A percentile compares a stretch with the other conserved stretches of the same genome.
phyloP scores from a whole-genome alignment of 2,888 invertebrate species.

The Caenorhabditis sp. region DNA sequence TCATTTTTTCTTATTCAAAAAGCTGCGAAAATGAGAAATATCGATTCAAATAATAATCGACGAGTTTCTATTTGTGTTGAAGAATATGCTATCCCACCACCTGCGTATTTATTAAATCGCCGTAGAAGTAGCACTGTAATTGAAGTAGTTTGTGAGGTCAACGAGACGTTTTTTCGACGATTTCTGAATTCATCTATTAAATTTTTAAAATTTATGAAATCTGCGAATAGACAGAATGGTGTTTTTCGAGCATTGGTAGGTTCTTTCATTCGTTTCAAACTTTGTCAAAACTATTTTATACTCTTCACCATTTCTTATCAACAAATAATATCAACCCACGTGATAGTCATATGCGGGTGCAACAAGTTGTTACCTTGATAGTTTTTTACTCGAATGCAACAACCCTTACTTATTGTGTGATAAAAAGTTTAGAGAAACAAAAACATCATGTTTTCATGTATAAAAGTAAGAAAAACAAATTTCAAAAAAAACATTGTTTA shows the following conservation, averaged over 20 bases:
- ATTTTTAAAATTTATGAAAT: background rate
- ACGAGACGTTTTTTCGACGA: background rate
- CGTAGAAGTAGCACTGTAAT: background rate
- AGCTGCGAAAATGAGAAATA: background rate
- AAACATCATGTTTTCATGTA: background rate
- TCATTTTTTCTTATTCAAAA: background rate
- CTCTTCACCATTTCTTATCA: too few relatives aligned
- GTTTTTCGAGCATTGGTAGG: background rate
- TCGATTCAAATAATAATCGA: background rate
- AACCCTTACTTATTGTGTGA: too few relatives aligned
- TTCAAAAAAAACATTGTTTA: background rate
- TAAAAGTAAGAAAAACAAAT: background rate
- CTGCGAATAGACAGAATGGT: background rate
- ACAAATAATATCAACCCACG: too few relatives aligned
- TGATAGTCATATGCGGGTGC: too few relatives aligned
- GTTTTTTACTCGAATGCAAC: too few relatives aligned
- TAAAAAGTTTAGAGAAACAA: too few relatives aligned
- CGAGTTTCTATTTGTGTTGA: background rate
- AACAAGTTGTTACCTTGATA: too few relatives aligned
- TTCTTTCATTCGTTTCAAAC: too few relatives aligned
- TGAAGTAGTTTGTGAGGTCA: background rate
- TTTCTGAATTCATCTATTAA: background rate
- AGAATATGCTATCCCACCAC: background rate
- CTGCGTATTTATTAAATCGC: background rate
- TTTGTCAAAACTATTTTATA: too few relatives aligned